Base-by-base conservation (phyloP, 2,113 vertebrate species). In the Mystacornis crossleyi region DNA sequence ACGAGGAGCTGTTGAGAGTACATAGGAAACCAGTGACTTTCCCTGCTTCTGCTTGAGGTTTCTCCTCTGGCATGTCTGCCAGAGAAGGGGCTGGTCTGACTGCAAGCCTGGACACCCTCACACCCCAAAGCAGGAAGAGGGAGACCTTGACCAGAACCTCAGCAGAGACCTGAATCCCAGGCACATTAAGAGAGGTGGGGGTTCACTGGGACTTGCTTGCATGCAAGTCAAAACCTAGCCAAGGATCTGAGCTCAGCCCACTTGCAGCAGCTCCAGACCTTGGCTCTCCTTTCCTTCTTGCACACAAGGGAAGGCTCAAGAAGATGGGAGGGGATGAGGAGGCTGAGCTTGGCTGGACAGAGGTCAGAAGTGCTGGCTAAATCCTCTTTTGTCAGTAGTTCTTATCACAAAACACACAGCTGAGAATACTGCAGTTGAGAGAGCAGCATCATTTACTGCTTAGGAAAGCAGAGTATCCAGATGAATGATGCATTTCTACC, bases 31-130 rank as follows among this genome's bases (percentile, higher is more conserved):
- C 78, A 81, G 38, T n/a, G 11, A 60, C 58, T 60, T 58, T 86
- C 66, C 61, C 50, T 72, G 58, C 48, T 90, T 69, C 64, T 86
- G 65, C 61, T 10, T 80, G 73, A 89, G 80, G 23, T 50, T 64
- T 61, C 84, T 94, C 33, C 84, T 71, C 48, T 38, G 29, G 29
- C 20, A 1, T 34, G 6, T 40, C 28, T 75, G 45, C 43, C 34
- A 77, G 47, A 80, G 72, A n/a, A 91, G 28, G 40, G 8, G 7
- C 20, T 6, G 12, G 29, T 70, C 38, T 88, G 64, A 55, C 36
- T 64, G 40, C 1, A 0, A 86, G 34, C 23, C 34, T 70, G 34
- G 72, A 51, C 15, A 70, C 16, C 6, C 23, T 51, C 65, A 47
- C 26, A 60, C 29, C 28, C 69, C 18, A 3, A 65, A 70, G 47